A percentile compares a stretch with the other conserved stretches of the same genome.
Evolutionary conservation across 2,797 vertebrate species (phyloP).

Genomic region (Pantherophis alleghaniensis): DNA sequence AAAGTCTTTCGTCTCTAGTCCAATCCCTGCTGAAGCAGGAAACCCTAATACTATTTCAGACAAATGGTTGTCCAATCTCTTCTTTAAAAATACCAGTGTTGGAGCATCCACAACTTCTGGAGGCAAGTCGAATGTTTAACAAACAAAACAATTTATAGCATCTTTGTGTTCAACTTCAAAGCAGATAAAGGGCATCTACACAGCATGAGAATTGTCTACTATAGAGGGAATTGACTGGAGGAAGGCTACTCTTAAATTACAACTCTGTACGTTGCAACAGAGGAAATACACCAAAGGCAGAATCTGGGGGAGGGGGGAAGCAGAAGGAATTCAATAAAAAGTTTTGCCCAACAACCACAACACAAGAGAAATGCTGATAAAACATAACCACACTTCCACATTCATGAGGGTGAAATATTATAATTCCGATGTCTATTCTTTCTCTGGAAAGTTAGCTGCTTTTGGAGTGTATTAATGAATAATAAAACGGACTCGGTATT

Average conservation of each 20-base stretch:
- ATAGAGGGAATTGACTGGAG: not conserved
- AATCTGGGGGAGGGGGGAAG: constrained; percentile 28
- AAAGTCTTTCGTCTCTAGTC: not conserved
- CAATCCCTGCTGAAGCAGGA: not conserved
- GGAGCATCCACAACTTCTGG: not conserved
- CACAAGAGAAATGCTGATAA: constrained; percentile 66
- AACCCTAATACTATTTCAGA: not conserved
- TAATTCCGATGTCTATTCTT: constrained; percentile 75
- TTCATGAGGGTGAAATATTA: constrained; percentile 72
- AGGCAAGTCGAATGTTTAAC: not conserved
- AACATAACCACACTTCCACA: constrained; percentile 69
- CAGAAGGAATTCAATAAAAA: constrained; percentile 56
- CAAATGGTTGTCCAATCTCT: not conserved
- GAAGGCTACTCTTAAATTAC: not conserved
- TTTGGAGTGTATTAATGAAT: constrained; percentile 78
- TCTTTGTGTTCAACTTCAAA: not conserved
- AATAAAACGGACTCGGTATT: constrained; percentile 78
- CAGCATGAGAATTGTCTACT: not conserved
- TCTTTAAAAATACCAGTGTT: not conserved
- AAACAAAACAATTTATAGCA: constrained; percentile 15
- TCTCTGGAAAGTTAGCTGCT: constrained; percentile 73
- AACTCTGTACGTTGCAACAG: constrained; percentile 18
- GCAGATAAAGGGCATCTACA: not conserved
- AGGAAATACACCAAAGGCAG: constrained; percentile 40
- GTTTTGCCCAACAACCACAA: constrained; percentile 64